Conservation (phyloP, 2,113 vertebrate species). For the Embiotoca jacksoni region DNA sequence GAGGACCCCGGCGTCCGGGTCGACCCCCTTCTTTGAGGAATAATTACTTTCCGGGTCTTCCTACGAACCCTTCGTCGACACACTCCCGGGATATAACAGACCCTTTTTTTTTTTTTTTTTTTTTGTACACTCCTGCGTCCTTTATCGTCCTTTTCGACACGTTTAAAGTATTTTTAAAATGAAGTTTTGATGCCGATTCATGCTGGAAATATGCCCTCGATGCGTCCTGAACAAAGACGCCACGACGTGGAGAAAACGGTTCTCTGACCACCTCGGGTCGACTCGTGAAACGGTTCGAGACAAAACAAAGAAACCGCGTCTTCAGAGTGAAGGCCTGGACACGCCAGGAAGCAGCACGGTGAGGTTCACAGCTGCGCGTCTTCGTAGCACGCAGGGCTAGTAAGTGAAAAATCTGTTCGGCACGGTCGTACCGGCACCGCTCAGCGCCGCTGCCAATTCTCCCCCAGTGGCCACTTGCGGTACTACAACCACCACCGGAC, state of each 20-base stretch:
- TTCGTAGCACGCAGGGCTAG: no score
- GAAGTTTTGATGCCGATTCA: constrained; percentile 25
- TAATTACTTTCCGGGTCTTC: not conserved
- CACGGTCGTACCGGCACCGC: no score
- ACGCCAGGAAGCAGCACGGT: not conserved
- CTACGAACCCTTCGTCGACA: not conserved
- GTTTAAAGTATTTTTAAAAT: constrained; percentile 43
- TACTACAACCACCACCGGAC: not conserved
- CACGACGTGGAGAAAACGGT: constrained; percentile 12
- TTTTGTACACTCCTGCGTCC: not conserved
- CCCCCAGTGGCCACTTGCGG: constrained; percentile 3
- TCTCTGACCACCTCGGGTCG: no score
- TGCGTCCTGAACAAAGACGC: constrained; percentile 44
- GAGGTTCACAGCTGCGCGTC: no score
- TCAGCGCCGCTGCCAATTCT: not conserved
- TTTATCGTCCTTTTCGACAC: constrained; percentile 14
- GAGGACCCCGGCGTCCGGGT: constrained; percentile 84
- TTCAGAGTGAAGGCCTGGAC: constrained; percentile 7
- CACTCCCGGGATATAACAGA: constrained; percentile 1
- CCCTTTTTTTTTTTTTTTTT: not conserved
- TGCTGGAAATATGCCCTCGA: constrained; percentile 16
- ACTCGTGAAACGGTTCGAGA: not conserved
- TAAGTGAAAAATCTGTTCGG: no score
- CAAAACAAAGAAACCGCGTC: not conserved
- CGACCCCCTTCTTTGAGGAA: constrained; percentile 83